These are phyloP conservation scores for Drosophila fuyamai DNA, from an alignment of 1,140 invertebrate species.

Conservation along the genomic window DNA sequence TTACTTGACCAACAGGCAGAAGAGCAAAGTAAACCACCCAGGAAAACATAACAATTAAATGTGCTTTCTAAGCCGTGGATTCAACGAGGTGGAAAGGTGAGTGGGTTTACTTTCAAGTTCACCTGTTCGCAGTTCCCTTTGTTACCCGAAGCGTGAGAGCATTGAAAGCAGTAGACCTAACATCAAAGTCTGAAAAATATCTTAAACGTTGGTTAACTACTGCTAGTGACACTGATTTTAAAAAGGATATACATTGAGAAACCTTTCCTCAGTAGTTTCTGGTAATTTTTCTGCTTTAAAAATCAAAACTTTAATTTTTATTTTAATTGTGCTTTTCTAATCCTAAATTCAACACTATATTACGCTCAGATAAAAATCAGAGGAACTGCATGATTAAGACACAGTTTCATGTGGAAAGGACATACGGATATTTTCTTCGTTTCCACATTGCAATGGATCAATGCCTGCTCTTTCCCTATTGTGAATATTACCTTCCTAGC, in stretches of 20 bases:
- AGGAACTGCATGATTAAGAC: too few relatives aligned
- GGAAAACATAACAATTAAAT: constrained; percentile 51
- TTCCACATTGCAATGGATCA: not conserved
- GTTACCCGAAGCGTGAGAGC: not conserved
- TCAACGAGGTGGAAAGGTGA: constrained; percentile 8
- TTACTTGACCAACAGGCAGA: constrained; percentile 45
- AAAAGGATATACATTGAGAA: too few relatives aligned
- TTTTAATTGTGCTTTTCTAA: too few relatives aligned
- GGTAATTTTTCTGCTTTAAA: too few relatives aligned
- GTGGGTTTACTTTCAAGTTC: constrained; percentile 8
- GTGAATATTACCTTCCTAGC: too few relatives aligned
- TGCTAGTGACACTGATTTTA: not conserved
- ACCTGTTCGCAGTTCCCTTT: not conserved
- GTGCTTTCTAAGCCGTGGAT: constrained; percentile 34
- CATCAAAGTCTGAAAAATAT: not conserved
- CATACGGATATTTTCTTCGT: too few relatives aligned
- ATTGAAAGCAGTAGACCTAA: not conserved
- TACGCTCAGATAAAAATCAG: too few relatives aligned
- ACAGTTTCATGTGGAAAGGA: too few relatives aligned
- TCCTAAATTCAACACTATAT: too few relatives aligned
- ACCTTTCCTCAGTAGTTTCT: too few relatives aligned
- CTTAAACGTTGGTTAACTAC: not conserved
- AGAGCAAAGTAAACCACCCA: constrained; percentile 39
- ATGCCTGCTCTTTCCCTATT: not conserved
- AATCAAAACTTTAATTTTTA: too few relatives aligned